A percentile compares a stretch with the other conserved stretches of the same genome.
phyloP scores from a whole-genome alignment of 2,113 vertebrate genomes.

The Sylvia atricapilla region DNA sequence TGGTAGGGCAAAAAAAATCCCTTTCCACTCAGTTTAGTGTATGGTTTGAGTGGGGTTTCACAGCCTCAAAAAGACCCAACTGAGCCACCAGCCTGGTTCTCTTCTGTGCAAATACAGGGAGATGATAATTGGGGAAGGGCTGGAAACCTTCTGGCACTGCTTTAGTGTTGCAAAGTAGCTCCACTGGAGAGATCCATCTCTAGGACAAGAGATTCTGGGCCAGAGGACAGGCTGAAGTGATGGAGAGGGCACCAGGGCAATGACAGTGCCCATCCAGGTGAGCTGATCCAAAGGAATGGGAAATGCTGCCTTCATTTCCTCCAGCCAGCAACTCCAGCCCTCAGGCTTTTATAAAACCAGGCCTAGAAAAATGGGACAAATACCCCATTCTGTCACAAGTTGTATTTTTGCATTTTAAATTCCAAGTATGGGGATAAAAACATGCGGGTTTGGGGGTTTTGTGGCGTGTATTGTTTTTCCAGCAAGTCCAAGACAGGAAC shows the following conservation, averaged over 20 bases:
- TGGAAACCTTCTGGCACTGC: not conserved
- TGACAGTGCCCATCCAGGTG: not conserved
- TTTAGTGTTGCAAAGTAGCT: not conserved
- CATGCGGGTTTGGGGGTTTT: not conserved
- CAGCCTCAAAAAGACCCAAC: not conserved
- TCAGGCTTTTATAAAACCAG: not conserved
- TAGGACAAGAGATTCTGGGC: not conserved
- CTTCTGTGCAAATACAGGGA: not conserved
- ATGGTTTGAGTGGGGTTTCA: not conserved
- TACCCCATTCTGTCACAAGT: not conserved
- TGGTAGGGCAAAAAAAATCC: not conserved
- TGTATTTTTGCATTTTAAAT: not conserved
- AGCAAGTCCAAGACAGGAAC: fast-evolving
- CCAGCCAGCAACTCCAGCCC: not conserved
- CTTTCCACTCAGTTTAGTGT: not conserved
- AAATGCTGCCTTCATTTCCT: not conserved
- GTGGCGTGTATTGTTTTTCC: not conserved
- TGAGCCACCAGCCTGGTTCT: not conserved
- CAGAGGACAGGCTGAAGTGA: fast-evolving
- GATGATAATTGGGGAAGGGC: fast-evolving
- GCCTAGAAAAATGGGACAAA: not conserved
- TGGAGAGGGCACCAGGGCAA: not conserved
- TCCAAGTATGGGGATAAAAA: fast-evolving
- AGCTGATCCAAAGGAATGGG: not conserved
- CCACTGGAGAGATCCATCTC: not conserved